phyloP scores from a whole-genome alignment of 1,140 invertebrate species.

The Conus ventricosus region DNA sequence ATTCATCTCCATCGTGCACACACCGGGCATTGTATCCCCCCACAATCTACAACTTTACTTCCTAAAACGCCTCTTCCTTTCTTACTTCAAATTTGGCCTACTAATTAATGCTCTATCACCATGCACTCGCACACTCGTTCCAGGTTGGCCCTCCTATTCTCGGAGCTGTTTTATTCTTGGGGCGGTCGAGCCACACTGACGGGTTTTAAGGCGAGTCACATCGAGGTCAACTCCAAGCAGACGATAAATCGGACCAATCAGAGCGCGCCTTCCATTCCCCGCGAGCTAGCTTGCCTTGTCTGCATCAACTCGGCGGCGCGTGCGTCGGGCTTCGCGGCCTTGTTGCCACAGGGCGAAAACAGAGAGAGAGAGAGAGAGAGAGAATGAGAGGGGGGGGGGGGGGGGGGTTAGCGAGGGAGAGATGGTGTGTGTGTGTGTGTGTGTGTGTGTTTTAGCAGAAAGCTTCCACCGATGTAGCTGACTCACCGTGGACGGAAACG shows the following conservation, averaged over 20 bases:
- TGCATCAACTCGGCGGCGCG: background rate
- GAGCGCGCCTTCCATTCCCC: background rate
- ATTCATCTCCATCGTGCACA: constrained; percentile 26
- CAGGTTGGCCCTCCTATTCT: background rate
- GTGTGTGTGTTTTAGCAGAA: background rate
- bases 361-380: no score
- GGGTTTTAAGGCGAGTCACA: background rate
- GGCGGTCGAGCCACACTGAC: background rate
- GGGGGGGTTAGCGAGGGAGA: no score
- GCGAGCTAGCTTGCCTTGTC: background rate
- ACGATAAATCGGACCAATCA: constrained; percentile 13
- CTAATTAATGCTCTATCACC: no score
- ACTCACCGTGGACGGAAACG: background rate
- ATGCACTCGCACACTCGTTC: no score
- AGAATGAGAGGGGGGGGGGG: no score
- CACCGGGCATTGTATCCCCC: constrained; percentile 6
- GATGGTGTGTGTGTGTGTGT: no score
- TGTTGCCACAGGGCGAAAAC: no score
- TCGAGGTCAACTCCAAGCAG: background rate
- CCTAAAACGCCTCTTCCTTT: background rate
- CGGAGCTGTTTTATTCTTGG: background rate
- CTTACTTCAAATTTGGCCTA: background rate
- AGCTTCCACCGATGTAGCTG: background rate
- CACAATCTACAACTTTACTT: background rate
- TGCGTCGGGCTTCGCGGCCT: background rate